Conservation (phyloP, 2,797 vertebrate genomes). For the Percopsis omiscomaycus region DNA sequence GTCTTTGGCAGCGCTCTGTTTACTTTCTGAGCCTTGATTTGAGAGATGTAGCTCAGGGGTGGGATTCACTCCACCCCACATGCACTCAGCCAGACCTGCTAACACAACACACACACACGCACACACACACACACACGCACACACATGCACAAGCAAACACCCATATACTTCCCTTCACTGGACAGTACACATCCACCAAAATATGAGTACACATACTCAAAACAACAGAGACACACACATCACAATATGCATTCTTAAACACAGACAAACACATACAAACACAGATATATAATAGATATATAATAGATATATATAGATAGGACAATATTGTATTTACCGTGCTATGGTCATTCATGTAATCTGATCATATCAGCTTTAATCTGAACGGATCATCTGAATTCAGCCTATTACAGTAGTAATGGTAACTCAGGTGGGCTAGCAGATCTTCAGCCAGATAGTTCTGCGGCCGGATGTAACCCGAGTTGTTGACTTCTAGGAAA, state of each 20-base stretch:
- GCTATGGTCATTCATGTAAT: background rate
- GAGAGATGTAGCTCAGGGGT: constrained; percentile 80
- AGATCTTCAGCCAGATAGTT: constrained; percentile 53
- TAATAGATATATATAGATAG: too few relatives aligned
- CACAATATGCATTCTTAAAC: background rate
- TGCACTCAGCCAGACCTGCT: constrained; percentile 44
- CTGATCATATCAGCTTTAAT: background rate
- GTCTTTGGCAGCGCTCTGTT: constrained; percentile 79
- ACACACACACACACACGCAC: background rate
- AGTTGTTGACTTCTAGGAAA: constrained; percentile 63
- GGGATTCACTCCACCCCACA: constrained; percentile 69
- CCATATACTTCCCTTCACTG: background rate
- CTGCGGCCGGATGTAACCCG: constrained; percentile 52
- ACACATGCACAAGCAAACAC: constrained; percentile 9
- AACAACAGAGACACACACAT: background rate
- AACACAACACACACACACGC: constrained; percentile 28
- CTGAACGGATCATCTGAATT: background rate
- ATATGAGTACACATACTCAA: background rate
- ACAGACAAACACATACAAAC: background rate
- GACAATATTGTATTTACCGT: constrained; percentile 2
- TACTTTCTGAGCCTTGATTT: constrained; percentile 88
- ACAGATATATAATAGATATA: background rate
- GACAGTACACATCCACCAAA: background rate
- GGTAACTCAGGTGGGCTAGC: constrained; percentile 33
- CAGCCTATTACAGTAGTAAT: constrained; percentile 19